Evolutionary conservation across 2,888 invertebrate species (phyloP).

Genomic region (Drosophila neotestacea): DNA sequence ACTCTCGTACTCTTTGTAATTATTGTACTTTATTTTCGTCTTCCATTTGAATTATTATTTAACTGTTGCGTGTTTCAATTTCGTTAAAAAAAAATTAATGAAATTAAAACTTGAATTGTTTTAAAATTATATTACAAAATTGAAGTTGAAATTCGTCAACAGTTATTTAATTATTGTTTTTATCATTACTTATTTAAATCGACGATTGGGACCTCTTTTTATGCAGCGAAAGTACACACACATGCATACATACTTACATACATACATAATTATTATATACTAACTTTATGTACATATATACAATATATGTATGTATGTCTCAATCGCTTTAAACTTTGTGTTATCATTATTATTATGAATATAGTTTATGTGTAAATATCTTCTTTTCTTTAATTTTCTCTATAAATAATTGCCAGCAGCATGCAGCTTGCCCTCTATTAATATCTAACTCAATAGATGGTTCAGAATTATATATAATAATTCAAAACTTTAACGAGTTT

Average conservation of each 20-base stretch:
- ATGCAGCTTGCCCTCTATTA: neutral
- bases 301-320: constrained; percentile 17
- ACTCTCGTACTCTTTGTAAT: constrained; percentile 5
- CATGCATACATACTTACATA: constrained; percentile 7
- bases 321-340: constrained; percentile 20
- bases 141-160: constrained; percentile 6
- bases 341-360: neutral
- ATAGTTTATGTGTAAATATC: neutral
- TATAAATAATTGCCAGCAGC: neutral
- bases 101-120: neutral
- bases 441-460: too few species aligned
- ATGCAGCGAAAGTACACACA: constrained; percentile 30
- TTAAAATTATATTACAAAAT: neutral
- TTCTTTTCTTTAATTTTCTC: neutral
- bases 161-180: constrained; percentile 17
- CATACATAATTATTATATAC: constrained; percentile 2
- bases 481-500: too few species aligned
- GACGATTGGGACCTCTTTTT: constrained; percentile 83
- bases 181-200: constrained; percentile 26
- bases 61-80: constrained; percentile 1
- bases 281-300: constrained; percentile 14
- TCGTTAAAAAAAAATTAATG: neutral
- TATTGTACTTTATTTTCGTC: constrained; percentile 1
- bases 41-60: neutral
- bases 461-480: too few species aligned